phyloP scores from a whole-genome alignment of 1,140 invertebrate species.

The Pseudachorutes palmiensis region DNA sequence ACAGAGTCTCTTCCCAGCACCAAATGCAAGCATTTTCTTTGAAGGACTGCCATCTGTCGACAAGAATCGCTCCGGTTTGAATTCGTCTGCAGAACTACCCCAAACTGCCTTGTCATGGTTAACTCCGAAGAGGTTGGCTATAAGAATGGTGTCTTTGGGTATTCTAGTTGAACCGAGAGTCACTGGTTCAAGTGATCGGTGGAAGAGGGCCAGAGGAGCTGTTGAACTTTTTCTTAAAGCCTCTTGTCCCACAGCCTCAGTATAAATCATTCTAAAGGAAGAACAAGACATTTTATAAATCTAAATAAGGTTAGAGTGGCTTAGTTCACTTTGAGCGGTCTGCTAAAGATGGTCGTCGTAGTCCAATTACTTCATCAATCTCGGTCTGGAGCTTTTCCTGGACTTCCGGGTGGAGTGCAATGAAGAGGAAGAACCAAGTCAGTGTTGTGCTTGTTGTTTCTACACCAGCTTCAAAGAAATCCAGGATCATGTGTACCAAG shows the following conservation, averaged over 20 bases:
- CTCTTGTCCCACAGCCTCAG: slow-evolving; percentile 2
- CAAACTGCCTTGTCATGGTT: background rate
- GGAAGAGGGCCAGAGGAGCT: background rate
- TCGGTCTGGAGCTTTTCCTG: slow-evolving; percentile 45
- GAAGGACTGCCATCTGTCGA: background rate
- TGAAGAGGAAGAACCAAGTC: slow-evolving; percentile 39
- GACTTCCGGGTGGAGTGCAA: slow-evolving; percentile 44
- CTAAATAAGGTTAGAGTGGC: too few species aligned
- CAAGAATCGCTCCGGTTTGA: background rate
- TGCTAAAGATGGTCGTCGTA: background rate
- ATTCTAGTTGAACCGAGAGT: background rate
- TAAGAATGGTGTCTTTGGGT: background rate
- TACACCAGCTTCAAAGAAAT: slow-evolving; percentile 43
- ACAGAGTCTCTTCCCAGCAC: background rate
- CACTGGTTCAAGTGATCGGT: background rate
- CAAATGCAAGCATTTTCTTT: background rate
- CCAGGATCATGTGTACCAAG: background rate
- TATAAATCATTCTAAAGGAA: background rate
- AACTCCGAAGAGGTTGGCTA: background rate
- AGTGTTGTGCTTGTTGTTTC: slow-evolving; percentile 46
- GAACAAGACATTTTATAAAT: too few species aligned
- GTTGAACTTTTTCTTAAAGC: background rate
- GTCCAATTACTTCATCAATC: slow-evolving; percentile 34
- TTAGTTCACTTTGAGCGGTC: too few species aligned
- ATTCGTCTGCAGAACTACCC: background rate